Conservation (phyloP, 2,113 vertebrate species). For the Pseudorectes ferrugineus region DNA sequence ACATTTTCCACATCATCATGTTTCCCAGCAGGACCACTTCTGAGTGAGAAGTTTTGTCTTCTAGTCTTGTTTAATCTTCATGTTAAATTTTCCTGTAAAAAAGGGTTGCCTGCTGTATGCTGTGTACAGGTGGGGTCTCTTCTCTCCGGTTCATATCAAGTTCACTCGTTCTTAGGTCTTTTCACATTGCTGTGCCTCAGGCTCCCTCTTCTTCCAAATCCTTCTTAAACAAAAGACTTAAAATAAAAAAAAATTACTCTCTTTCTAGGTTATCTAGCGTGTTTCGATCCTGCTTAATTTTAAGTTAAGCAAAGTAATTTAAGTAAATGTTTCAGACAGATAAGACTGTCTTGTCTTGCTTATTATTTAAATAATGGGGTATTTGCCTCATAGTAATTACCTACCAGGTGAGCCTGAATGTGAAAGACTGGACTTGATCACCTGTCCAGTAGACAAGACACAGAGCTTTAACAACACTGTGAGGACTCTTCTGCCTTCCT, state of each 20-base stretch:
- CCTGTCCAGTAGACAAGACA: not conserved
- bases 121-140: not conserved
- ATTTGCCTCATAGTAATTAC: not conserved
- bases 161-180: not conserved
- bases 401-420: not conserved
- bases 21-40: conserved; percentile 7
- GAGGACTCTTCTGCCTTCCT: not conserved
- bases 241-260: not conserved
- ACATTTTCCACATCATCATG: not conserved
- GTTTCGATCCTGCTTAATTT: not conserved
- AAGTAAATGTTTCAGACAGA: not conserved
- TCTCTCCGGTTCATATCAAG: not conserved
- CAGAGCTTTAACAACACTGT: not conserved
- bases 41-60: not conserved
- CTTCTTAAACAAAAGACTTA: not conserved
- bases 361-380: not conserved
- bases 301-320: not conserved
- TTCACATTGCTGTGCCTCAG: not conserved
- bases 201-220: not conserved
- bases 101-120: not conserved
- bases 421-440: not conserved
- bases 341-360: not conserved
- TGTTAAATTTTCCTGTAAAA: not conserved
- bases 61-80: not conserved
- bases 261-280: not conserved